Evolutionary conservation across 1,140 invertebrate genomes (phyloP), one percentile per base, ranked within the genome.

Genomic region (Brachionus rotundiformis): DNA sequence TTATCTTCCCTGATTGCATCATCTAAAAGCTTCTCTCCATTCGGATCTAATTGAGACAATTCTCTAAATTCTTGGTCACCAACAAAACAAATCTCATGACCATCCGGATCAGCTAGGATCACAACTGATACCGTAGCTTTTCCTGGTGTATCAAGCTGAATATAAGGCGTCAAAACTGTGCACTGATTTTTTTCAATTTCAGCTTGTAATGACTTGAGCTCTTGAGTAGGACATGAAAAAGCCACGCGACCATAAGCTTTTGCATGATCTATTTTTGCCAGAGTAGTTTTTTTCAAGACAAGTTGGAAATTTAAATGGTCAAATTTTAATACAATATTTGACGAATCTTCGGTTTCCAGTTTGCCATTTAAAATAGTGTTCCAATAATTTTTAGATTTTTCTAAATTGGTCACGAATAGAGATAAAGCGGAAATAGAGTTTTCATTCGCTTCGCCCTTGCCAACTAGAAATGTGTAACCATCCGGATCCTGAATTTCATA

Each of bases 61-160:
- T 96, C 90, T 31, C 91, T 88, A 88, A 96, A 98, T 29, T 92
- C 94, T 89, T 97, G 95, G 85, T 98, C 95, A 83, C 96, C 95
- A 13, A 98, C 97, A 89, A 98, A 98, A 89, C 96, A 98, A 82
- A 99, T 98, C 90, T 98, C 96, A 89, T 98, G 96, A 1, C 91
- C 94, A 90, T 98, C 95, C 92, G 96, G 96, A 90, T 98, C 96
- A 31, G 93, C 93, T 6, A 98, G 88, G 85, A 99, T 98, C 23
- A 98, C 93, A 29, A 99, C 97, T 82, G 93, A 90, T 0, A 98
- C 96, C 7, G 94, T 94, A 1, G 95, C 95, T 89, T 99, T 99
- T 63, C 94, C 96, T 0, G 96, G 96, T 0, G 96, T 99, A 84
- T 96, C 94, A 65, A 99, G 88, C 81, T 92, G 93, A 33, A 96